Base-by-base conservation (phyloP, 2,888 invertebrate genomes). In the Troides helena region DNA sequence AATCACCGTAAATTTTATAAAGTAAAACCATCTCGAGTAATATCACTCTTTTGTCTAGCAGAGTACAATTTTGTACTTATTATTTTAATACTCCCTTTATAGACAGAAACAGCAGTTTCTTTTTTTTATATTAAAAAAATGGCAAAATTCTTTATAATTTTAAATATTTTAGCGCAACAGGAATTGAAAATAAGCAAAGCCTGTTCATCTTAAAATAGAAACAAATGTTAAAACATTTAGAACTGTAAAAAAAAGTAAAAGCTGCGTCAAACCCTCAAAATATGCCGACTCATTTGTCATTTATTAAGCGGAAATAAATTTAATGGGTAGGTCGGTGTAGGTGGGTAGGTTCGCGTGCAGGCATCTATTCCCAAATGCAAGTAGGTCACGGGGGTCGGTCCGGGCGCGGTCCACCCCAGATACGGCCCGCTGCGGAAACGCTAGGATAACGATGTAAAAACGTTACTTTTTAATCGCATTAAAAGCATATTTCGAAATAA, bases 351-450 rank as follows among this genome's bases (percentile, higher is more conserved):
- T 73, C 71, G 73, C 74, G 74, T 74, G 75, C 73, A 66, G 71
- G 70, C 68, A 73, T 73, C 73, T 74, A 74, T 74, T 67, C 71
- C 73, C 69, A 70, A 73, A 73, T 68, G 71, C 79, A 88, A 87
- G 81, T 89, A 82, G 90, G 89, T 89, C 89, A 89, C 81, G 76
- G 85, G 87, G 83, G 73, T 72, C 79, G 76, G 73, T 70, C 72
- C 75, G 81, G 82, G 76, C 72, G 75, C 74, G 75, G 75, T 69
- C 76, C 75, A 74, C 77, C 80, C 79, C 75, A 75, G 74, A 74
- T 74, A 74, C 74, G 74, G 74, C 73, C 73, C 72, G 69, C 68
- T 72, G 70, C 66, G 53, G 71, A 39, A 63, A 64, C 61, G 66
- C 68, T 61, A 21, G 65, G 65, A 69, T 74, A 67, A 64, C 62